Conservation (phyloP, 1,140 invertebrate genomes). For the Lucilia sericata region DNA sequence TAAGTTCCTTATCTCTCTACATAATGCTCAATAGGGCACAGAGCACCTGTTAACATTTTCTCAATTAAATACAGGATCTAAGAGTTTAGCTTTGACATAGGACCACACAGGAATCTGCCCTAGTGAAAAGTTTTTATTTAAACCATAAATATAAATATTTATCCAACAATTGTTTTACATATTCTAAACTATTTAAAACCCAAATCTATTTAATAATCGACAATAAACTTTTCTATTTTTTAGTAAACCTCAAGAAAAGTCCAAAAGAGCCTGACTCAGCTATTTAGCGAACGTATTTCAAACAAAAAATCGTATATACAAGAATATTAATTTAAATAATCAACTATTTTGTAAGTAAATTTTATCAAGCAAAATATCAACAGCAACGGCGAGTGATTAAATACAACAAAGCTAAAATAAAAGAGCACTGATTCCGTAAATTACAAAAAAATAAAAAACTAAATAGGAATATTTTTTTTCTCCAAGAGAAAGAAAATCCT, state of each 20-base stretch:
- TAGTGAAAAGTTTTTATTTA: no score
- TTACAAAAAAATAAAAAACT: background rate
- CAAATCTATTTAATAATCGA: no score
- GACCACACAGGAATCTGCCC: no score
- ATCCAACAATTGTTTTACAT: no score
- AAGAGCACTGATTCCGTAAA: slow-evolving; percentile 16
- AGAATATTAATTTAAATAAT: slow-evolving; percentile 4
- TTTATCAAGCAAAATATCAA: slow-evolving; percentile 32
- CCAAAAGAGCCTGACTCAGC: slow-evolving; percentile 36
- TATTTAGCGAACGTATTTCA: slow-evolving; percentile 38
- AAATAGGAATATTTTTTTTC: slow-evolving; percentile 17
- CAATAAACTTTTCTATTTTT: background rate
- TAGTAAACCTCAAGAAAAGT: slow-evolving; percentile 34
- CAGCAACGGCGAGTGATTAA: slow-evolving; percentile 31
- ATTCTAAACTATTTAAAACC: no score
- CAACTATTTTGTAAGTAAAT: slow-evolving; percentile 41
- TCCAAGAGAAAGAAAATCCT: slow-evolving; percentile 13
- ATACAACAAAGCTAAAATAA: background rate
- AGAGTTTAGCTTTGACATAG: no score
- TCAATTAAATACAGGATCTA: no score
- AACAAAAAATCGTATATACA: slow-evolving; percentile 26
- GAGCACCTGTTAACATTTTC: no score
- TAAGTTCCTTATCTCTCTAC: no score
- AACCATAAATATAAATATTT: no score
- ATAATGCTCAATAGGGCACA: no score